Base-by-base conservation (phyloP, 2,113 vertebrate genomes). In the Narcine bancroftii region DNA sequence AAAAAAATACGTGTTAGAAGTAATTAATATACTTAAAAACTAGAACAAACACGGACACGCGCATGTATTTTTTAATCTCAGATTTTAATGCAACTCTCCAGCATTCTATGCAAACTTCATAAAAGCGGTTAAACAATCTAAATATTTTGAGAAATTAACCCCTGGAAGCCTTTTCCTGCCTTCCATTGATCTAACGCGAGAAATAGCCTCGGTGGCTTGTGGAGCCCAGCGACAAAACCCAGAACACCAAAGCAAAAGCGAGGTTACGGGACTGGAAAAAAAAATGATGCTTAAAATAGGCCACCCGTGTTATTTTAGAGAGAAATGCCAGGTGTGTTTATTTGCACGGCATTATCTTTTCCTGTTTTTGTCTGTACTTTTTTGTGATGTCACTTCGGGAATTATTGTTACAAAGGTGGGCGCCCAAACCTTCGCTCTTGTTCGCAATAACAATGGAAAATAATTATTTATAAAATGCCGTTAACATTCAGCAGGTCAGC, bases 291-390 rank as follows among this genome's bases (percentile, higher is more conserved):
- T 91, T 69, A 66, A 69, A 91, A 69, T 91, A 91, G 26, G 87
- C 63, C 63, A 91, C 11, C 63, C 26, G 63, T 91, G 60, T 66
- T 69, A 47, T 71, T 91, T 42, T 69, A 91, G 39, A 91, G 66
- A 66, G 66, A 63, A 91, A 47, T 66, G 89, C 60, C 89, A 69
- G 89, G 89, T 91, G 89, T 36, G 39, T 91, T 91, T 66, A 42
- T 69, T 91, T 42, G 65, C 24, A 71, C 65, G 6, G 24, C 71
- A 42, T 2, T 45, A 29, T 69, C 39, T 91, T 91, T 91, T 91
- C 89, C 89, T 91, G 89, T 91, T 91, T 91, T 91, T 91, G 63
- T 91, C 89, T 71, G 89, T 91, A 91, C 89, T 91, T 91, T 91
- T 91, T 91, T 71, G 89, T 66, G 89, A 91, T 91, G 89, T 91